A percentile compares a stretch with the other conserved stretches of the same genome.
These are phyloP conservation scores for Gouania willdenowi DNA, from an alignment of 2,797 vertebrate species.

Conservation along the genomic window DNA sequence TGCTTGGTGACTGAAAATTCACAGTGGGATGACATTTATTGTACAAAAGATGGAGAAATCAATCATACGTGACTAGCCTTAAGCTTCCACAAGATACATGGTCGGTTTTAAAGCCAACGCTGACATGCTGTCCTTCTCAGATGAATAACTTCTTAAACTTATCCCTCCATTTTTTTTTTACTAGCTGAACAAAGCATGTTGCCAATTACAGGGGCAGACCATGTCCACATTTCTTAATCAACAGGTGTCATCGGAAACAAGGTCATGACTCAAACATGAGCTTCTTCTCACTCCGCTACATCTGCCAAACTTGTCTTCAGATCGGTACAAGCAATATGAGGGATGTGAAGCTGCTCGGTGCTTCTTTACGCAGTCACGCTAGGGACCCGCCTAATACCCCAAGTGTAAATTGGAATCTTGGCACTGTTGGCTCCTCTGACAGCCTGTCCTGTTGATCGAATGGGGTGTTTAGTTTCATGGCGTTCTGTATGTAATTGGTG, in stretches of 20 bases:
- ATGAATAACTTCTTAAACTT: slow-evolving; percentile 48
- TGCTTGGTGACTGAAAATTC: not conserved
- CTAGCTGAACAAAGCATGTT: slow-evolving; percentile 9
- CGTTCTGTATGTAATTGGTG: slow-evolving; percentile 61
- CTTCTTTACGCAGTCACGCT: slow-evolving; percentile 55
- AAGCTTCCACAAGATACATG: slow-evolving; percentile 32
- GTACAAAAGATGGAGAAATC: slow-evolving; percentile 21
- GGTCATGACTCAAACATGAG: slow-evolving; percentile 71
- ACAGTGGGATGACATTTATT: slow-evolving; percentile 14
- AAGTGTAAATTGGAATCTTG: slow-evolving; percentile 66
- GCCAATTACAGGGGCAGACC: slow-evolving; percentile 42
- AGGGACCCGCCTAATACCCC: slow-evolving; percentile 66
- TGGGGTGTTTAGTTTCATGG: slow-evolving; percentile 25
- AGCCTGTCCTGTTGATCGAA: slow-evolving; percentile 40
- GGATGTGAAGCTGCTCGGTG: slow-evolving; percentile 29
- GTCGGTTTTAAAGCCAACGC: slow-evolving; percentile 30
- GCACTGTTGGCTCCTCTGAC: slow-evolving; percentile 59
- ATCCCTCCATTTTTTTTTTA: slow-evolving; percentile 25
- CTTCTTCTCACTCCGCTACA: slow-evolving; percentile 16
- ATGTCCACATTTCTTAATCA: slow-evolving; percentile 40
- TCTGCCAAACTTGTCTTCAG: slow-evolving; percentile 26
- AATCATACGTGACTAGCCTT: slow-evolving; percentile 34
- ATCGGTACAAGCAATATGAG: slow-evolving; percentile 31
- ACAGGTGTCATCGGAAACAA: slow-evolving; percentile 54
- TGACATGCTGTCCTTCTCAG: slow-evolving; percentile 57